phyloP scores from a whole-genome alignment of 35 echinoderm and acorn worm species.

The Eucidaris tribuloides region DNA sequence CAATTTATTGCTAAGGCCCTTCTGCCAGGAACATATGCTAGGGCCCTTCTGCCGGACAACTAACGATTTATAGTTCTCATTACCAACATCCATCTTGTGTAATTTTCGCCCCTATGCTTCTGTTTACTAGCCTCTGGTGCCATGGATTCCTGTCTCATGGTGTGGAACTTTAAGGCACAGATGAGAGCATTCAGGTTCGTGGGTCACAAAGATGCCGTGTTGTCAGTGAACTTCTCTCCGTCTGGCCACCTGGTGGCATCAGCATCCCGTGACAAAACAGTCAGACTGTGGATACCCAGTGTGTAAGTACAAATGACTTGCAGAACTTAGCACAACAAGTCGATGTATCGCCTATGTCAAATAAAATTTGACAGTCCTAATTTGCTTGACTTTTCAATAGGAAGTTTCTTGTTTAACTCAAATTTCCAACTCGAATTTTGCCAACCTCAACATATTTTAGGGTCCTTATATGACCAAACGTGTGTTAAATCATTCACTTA shows the following conservation, averaged over 20 bases:
- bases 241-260: constrained; percentile 97
- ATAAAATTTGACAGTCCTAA: no score
- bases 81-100: no score
- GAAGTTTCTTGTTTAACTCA: no score
- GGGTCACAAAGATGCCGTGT: constrained; percentile 98
- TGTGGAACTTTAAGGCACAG: constrained; percentile 99
- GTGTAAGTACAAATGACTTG: constrained; percentile 90
- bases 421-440: no score
- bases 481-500: no score
- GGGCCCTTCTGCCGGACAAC: background rate
- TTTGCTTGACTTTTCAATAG: no score
- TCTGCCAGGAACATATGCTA: background rate
- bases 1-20: no score
- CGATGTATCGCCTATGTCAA: no score
- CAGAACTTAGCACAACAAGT: no score
- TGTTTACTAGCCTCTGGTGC: constrained; percentile 80
- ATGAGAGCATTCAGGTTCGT: constrained; percentile 99
- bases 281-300: constrained; percentile 98
- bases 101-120: no score
- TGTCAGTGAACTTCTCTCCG: constrained; percentile 90
- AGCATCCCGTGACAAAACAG: constrained; percentile 90
- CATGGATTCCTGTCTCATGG: constrained; percentile 98
- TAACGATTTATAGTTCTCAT: background rate
- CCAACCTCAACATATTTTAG: no score
- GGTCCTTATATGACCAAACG: no score